A percentile compares a stretch with the other conserved stretches of the same genome.
Conservation (phyloP, 2,113 vertebrate genomes). For the Erpornis zantholeuca region DNA sequence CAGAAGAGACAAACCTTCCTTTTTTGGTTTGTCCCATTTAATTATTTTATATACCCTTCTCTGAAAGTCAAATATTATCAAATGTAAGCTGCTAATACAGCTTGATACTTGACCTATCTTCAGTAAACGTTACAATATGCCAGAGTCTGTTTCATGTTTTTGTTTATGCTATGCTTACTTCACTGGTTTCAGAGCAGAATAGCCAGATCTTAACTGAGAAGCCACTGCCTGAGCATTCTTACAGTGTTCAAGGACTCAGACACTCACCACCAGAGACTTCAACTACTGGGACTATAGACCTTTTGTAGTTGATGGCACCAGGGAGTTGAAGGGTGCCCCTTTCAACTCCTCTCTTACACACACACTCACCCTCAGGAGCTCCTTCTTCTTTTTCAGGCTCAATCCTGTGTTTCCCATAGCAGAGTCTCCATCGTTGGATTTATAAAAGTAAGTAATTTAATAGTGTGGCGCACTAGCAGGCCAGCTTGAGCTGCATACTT, state of each 20-base stretch:
- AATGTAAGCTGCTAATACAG: not conserved
- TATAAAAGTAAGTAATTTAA: not conserved
- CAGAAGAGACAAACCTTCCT: not conserved
- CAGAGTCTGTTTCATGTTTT: not conserved
- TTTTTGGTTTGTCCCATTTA: not conserved
- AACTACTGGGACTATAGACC: too few species aligned
- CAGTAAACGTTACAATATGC: not conserved
- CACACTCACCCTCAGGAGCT: not conserved
- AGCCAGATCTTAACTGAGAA: not conserved
- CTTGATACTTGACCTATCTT: not conserved
- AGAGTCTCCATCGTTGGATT: fast-evolving
- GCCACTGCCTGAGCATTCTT: not conserved
- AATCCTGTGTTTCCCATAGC: not conserved
- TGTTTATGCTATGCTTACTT: not conserved
- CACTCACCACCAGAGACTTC: not conserved
- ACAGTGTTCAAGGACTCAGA: not conserved
- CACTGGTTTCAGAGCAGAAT: not conserved
- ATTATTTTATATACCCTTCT: not conserved
- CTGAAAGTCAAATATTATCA: not conserved
- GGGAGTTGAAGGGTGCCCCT: not conserved
- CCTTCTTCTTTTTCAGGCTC: not conserved
- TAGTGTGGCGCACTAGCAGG: not conserved
- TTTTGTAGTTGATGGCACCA: not conserved
- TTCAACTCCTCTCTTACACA: not conserved
- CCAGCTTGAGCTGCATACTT: not conserved